Percentiles rank a stretch among this genome's conserved stretches.
These are phyloP conservation scores for Cheilosia grossa DNA, from an alignment of 2,888 invertebrate genomes.

Conservation along the genomic window DNA sequence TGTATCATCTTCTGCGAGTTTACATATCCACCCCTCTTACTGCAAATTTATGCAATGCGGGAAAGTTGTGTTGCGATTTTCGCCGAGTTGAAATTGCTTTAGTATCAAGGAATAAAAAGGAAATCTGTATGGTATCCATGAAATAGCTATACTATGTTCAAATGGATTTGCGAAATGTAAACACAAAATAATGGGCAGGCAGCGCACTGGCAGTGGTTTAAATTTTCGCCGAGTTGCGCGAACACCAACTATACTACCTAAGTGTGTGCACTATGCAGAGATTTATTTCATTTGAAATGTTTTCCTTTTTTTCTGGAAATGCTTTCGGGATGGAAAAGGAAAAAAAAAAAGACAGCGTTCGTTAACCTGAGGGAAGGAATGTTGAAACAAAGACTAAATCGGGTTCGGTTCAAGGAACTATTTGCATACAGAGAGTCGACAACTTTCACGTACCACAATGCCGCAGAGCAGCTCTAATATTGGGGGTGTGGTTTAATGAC, in stretches of 20 bases:
- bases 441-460: constrained; percentile 32
- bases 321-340: constrained; percentile 14
- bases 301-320: constrained; percentile 20
- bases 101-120: constrained; percentile 7
- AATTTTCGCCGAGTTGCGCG: constrained; percentile 53
- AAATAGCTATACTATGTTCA: constrained; percentile 20
- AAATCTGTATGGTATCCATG: constrained; percentile 41
- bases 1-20: constrained; percentile 18
- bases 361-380: constrained; percentile 51
- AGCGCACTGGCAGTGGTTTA: constrained; percentile 34
- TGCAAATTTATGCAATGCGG: constrained; percentile 73
- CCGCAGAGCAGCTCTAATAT: not conserved
- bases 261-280: not conserved
- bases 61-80: constrained; percentile 51
- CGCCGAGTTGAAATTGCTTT: constrained; percentile 53
- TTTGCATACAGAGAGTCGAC: constrained; percentile 19
- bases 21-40: constrained; percentile 11
- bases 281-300: constrained; percentile 2
- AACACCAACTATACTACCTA: constrained; percentile 12
- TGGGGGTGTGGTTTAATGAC: not conserved
- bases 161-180: constrained; percentile 23
- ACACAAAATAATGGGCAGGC: constrained; percentile 22
- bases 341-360: constrained; percentile 38
- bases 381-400: constrained; percentile 47
- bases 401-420: constrained; percentile 39